Base-by-base conservation (phyloP, 2,888 invertebrate species). In the Mimachlamys varia region DNA sequence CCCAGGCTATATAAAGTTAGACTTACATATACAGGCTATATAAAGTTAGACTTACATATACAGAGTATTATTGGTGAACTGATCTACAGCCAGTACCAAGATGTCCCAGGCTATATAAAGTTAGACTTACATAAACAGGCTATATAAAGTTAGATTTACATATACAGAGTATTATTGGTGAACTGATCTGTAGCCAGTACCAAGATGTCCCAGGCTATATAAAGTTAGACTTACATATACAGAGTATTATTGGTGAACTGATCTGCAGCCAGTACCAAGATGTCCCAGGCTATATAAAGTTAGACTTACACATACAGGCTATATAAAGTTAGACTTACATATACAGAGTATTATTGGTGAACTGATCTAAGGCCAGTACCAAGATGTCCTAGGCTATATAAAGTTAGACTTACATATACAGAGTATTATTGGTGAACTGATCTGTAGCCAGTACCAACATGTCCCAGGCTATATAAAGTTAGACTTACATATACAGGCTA, bases 1-100 rank as follows among this genome's bases (percentile, higher is more conserved):
- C 95, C 96, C 98, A 98, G 0, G 98, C 98, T 88, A 97, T 95
- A 89, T 97, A 97, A 1, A 98, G 96, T n/a, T n/a, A n/a, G n/a
- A n/a, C n/a, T n/a, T n/a, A n/a, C n/a, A n/a, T n/a, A n/a, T n/a
- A n/a, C n/a, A n/a, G n/a, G n/a, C 7, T 44, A 44, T 44, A 44
- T 44, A 44, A 44, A 44, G 44, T 44, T 44, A 44, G 44, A 91
- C 92, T 92, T 91, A 95, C 93, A 93, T 93, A 92, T 94, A 95
- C 15, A 95, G 93, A 19, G 92, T 49, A 88, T 93, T 95, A 89
- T 93, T 92, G 15, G 53, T 55, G 50, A 93, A 91, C 22, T 93
- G 87, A 17, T 89, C 55, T 13, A 94, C 88, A 88, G 95, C 94
- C 91, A 93, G 88, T 7, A 96, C 89, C 90, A 97, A 94, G 19